Evolutionary conservation across 2,888 invertebrate species (phyloP).

Genomic region (Cylloceria caligata): DNA sequence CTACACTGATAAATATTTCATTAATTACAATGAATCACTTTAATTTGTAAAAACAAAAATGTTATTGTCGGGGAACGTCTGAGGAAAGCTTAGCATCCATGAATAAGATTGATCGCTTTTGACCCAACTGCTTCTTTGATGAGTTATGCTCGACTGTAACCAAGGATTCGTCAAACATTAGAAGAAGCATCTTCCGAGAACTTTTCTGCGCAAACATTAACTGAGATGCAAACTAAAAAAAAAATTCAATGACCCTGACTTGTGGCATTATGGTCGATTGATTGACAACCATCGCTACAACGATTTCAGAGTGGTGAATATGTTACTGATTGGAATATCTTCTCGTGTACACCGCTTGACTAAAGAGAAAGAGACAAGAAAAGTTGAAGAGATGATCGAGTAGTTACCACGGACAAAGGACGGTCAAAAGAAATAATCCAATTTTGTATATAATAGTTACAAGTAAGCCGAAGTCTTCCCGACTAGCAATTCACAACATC

Average conservation of each 20-base stretch:
- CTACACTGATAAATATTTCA: background rate
- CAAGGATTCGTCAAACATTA: constrained; percentile 4
- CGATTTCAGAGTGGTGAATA: background rate
- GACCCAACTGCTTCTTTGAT: background rate
- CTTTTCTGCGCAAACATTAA: background rate
- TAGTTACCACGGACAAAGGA: background rate
- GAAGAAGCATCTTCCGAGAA: background rate
- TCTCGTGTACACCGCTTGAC: too few relatives aligned
- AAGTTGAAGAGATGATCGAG: background rate
- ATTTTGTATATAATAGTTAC: background rate
- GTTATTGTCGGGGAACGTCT: too few relatives aligned
- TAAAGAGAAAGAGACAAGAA: background rate
- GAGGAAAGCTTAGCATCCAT: too few relatives aligned
- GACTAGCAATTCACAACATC: background rate
- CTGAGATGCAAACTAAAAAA: background rate
- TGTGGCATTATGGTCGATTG: background rate
- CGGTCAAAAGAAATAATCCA: background rate
- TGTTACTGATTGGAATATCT: background rate
- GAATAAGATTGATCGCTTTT: background rate
- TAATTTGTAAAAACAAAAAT: background rate
- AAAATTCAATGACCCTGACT: background rate
- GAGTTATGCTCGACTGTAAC: constrained; percentile 30
- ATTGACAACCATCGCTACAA: constrained; percentile 3
- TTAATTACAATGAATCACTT: background rate
- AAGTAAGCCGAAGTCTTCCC: background rate